These are phyloP conservation scores for Erebia palarica DNA, from an alignment of 2,888 invertebrate species.

Conservation along the genomic window DNA sequence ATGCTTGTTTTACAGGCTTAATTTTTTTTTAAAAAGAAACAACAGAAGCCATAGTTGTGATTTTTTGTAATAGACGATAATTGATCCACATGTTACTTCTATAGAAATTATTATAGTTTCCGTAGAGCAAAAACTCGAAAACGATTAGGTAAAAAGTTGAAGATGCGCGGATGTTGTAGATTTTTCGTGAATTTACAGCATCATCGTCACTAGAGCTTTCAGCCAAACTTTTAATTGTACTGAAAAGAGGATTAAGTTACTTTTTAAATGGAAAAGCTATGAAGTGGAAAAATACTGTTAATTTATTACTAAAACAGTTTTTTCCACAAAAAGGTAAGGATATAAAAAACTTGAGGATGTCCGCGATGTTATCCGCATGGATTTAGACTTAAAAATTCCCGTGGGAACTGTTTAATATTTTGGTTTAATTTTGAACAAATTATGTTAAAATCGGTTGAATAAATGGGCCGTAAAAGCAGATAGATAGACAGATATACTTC, in stretches of 20 bases:
- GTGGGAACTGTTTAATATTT: too few species aligned
- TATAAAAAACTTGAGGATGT: too few species aligned
- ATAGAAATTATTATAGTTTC: conserved; percentile 55
- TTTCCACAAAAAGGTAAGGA: too few species aligned
- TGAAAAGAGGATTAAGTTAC: conserved; percentile 63
- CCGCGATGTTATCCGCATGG: too few species aligned
- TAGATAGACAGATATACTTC: too few species aligned
- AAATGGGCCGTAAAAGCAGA: too few species aligned
- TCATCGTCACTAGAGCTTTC: conserved; percentile 67
- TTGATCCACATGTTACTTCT: conserved; percentile 40
- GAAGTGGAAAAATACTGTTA: neutral
- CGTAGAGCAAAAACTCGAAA: conserved; percentile 70
- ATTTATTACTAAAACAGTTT: too few species aligned
- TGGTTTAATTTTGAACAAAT: too few species aligned
- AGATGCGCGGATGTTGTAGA: conserved; percentile 65
- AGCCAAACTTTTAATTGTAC: conserved; percentile 62
- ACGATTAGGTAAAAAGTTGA: conserved; percentile 77
- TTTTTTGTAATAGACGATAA: neutral
- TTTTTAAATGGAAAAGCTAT: conserved; percentile 42
- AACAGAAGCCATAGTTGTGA: conserved; percentile 8
- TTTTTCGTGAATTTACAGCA: conserved; percentile 66
- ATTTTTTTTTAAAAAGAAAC: neutral
- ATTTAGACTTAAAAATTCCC: too few species aligned
- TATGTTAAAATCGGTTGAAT: too few species aligned
- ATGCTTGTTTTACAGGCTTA: conserved; percentile 41